Conservation (phyloP, 2,797 vertebrate species). For the Etheostoma nigrum region DNA sequence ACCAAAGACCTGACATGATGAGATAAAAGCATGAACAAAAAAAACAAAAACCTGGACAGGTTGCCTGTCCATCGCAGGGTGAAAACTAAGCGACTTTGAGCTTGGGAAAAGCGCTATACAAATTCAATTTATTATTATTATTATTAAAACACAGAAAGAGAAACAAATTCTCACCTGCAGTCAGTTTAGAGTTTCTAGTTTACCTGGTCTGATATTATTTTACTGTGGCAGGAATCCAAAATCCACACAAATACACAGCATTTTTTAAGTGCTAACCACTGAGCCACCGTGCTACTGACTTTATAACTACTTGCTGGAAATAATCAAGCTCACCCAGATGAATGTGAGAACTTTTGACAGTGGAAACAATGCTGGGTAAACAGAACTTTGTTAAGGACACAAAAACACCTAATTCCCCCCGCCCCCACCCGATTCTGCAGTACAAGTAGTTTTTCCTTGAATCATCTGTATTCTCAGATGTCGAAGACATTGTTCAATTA, state of each 20-base stretch:
- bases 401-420: background rate
- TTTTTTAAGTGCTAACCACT: constrained; percentile 2
- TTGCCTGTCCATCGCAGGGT: constrained; percentile 21
- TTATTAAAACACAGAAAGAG: constrained; percentile 31
- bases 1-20: constrained; percentile 68
- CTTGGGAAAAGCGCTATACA: too few species aligned
- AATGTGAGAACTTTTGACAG: constrained; percentile 3
- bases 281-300: constrained; percentile 7
- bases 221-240: constrained; percentile 16
- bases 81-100: too few species aligned
- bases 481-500: constrained; percentile 51
- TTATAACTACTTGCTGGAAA: constrained; percentile 33
- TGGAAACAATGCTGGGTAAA: constrained; percentile 1
- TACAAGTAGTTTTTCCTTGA: constrained; percentile 22
- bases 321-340: constrained; percentile 28
- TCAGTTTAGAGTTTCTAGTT: constrained; percentile 35
- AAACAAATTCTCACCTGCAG: constrained; percentile 31
- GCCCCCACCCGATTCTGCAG: background rate
- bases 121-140: too few species aligned
- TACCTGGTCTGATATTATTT: constrained; percentile 21
- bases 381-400: background rate
- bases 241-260: constrained; percentile 9
- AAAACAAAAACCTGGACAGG: constrained; percentile 23
- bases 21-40: constrained; percentile 66
- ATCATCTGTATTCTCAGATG: constrained; percentile 37